These are phyloP conservation scores for Coptotermes formosanus DNA, from an alignment of 1,140 invertebrate species.

Conservation along the genomic window DNA sequence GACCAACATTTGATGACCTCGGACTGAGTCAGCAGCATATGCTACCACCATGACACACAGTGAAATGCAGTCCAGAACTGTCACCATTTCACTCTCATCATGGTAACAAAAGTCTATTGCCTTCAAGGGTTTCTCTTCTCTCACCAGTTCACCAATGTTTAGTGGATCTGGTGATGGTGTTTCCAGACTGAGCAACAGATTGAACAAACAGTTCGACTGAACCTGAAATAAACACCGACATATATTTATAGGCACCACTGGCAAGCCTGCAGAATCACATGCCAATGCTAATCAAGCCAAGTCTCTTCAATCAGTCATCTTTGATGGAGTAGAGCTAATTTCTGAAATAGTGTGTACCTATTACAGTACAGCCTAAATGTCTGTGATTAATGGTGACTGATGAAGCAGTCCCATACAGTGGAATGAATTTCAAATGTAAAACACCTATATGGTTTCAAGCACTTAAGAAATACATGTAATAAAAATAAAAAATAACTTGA, in stretches of 20 bases:
- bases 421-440: no score
- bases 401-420: no score
- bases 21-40: slow-evolving; percentile 91
- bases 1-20: slow-evolving; percentile 97
- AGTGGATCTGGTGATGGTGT: slow-evolving; percentile 91
- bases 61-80: slow-evolving; percentile 90
- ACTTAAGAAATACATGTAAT: no score
- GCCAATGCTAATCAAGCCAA: no score
- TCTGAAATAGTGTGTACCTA: no score
- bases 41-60: slow-evolving; percentile 97
- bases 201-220: slow-evolving; percentile 86
- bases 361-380: no score
- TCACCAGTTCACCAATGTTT: slow-evolving; percentile 92
- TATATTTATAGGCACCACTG: neutral
- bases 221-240: slow-evolving; percentile 59
- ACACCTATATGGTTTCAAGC: no score
- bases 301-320: no score
- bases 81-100: slow-evolving; percentile 93
- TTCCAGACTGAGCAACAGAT: slow-evolving; percentile 87
- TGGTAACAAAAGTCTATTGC: slow-evolving; percentile 97
- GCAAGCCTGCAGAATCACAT: no score
- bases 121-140: slow-evolving; percentile 93
- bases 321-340: no score
- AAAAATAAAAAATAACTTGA: no score
- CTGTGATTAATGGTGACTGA: no score